phyloP scores from a whole-genome alignment of 2,113 vertebrate genomes.

The Todiramphus saurophagus region DNA sequence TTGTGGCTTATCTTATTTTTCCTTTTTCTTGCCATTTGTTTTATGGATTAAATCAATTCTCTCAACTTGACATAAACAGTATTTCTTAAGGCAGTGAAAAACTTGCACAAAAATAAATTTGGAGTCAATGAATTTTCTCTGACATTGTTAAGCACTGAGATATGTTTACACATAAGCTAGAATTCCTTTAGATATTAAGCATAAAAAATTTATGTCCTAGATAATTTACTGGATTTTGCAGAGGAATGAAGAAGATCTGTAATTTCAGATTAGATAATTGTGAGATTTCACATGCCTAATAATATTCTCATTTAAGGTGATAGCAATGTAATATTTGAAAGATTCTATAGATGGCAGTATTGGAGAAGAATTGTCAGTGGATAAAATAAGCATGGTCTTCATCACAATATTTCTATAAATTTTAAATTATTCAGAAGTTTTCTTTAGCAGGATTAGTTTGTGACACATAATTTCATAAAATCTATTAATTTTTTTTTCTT shows the following conservation, averaged over 20 bases:
- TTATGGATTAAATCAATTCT: neutral
- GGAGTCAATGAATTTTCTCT: neutral
- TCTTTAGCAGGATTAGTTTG: neutral
- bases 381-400: neutral
- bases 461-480: neutral
- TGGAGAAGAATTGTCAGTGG: neutral
- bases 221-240: neutral
- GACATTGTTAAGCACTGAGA: neutral
- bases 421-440: neutral
- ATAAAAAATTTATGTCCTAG: neutral
- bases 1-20: neutral
- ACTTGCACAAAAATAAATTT: neutral
- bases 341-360: conserved; percentile 30
- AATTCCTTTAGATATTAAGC: neutral
- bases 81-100: neutral
- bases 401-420: neutral
- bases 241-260: neutral
- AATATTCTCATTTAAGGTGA: neutral
- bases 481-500: neutral
- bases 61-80: neutral
- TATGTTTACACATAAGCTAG: neutral
- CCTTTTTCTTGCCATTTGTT: neutral
- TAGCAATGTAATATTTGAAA: neutral
- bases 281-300: neutral
- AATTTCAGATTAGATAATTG: neutral